A percentile compares a stretch with the other conserved stretches of the same genome.
These are phyloP conservation scores for Botia kubotai DNA, from an alignment of 2,797 vertebrate genomes.

Conservation along the genomic window DNA sequence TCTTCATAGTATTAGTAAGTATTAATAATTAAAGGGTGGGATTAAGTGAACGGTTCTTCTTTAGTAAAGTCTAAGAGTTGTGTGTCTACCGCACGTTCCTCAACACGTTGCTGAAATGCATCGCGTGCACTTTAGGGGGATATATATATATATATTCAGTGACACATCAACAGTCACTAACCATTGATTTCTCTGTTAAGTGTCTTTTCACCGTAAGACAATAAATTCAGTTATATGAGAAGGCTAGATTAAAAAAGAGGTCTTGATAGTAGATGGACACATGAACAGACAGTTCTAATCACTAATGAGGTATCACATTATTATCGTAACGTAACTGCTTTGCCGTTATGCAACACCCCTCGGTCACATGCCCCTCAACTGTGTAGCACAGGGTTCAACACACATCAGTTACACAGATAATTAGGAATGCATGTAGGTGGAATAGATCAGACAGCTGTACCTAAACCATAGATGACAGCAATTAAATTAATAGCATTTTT, in stretches of 20 bases:
- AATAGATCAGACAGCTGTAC: background rate
- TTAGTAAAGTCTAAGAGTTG: constrained; percentile 19
- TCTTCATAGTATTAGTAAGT: constrained; percentile 65
- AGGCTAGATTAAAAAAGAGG: background rate
- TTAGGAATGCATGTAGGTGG: constrained; percentile 8
- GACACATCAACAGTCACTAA: background rate
- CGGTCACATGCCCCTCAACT: background rate
- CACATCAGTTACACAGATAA: constrained; percentile 35
- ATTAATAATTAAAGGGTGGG: constrained; percentile 80
- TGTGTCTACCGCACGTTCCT: background rate
- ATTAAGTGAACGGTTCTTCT: constrained; percentile 72
- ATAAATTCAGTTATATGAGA: background rate
- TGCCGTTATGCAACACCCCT: constrained; percentile 3
- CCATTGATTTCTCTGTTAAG: background rate
- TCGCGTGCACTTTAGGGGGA: background rate
- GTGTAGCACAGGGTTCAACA: constrained; percentile 19
- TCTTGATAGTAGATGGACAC: background rate
- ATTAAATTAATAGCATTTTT: background rate
- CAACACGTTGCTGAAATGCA: too few relatives aligned
- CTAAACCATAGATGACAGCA: background rate
- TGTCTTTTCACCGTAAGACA: background rate
- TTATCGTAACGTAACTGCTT: constrained; percentile 18
- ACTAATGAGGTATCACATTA: background rate
- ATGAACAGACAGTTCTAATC: constrained; percentile 14
- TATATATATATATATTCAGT: background rate